These are phyloP conservation scores for Threskiornis aethiopicus DNA, from an alignment of 2,797 vertebrate species.

Conservation along the genomic window DNA sequence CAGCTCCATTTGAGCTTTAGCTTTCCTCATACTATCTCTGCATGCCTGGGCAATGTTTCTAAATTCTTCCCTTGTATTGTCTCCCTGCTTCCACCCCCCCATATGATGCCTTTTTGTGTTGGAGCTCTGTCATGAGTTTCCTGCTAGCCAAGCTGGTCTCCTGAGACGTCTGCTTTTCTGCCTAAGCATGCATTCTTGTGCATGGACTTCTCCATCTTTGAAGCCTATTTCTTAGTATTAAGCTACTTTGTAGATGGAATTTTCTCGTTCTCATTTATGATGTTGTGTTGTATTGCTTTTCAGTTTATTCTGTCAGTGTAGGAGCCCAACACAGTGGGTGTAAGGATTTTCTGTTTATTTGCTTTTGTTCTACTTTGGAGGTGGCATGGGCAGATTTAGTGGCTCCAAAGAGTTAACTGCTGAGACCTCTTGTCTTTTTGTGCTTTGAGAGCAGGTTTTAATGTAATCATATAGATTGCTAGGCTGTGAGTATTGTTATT, in stretches of 20 bases:
- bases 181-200: background rate
- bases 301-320: background rate
- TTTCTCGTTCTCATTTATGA: background rate
- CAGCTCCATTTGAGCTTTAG: background rate
- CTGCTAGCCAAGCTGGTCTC: fast-evolving
- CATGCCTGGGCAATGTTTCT: background rate
- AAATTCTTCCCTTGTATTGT: background rate
- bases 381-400: background rate
- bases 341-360: background rate
- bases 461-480: background rate
- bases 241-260: background rate
- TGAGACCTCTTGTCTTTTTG: background rate
- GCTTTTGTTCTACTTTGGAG: background rate
- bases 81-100: background rate
- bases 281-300: background rate
- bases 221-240: background rate
- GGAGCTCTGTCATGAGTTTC: background rate
- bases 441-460: background rate
- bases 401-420: background rate
- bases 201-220: background rate
- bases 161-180: background rate
- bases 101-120: background rate
- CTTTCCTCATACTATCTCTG: background rate
- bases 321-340: fast-evolving
- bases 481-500: background rate